These are phyloP conservation scores for Lemur catta DNA, from an alignment of 2,797 vertebrate species.

Conservation along the genomic window DNA sequence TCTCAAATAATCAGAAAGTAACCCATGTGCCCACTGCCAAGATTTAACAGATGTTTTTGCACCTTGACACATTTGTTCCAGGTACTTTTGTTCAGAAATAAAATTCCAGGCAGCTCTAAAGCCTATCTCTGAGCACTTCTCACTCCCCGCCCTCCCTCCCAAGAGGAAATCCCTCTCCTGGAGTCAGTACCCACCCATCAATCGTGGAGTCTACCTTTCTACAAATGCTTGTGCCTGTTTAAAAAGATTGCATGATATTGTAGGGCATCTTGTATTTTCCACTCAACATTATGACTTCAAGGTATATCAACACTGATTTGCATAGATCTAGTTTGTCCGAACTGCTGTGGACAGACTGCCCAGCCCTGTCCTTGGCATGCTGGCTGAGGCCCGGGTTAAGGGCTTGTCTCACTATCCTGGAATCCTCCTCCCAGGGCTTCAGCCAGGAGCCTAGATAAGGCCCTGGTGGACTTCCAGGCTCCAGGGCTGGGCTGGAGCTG, in stretches of 20 bases:
- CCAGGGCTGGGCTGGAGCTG: background rate
- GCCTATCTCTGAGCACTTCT: background rate
- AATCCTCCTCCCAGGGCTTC: background rate
- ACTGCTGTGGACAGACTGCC: background rate
- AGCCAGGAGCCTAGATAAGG: background rate
- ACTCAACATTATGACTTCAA: background rate
- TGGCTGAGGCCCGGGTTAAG: background rate
- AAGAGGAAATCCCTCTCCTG: background rate
- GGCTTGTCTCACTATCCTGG: background rate
- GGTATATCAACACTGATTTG: background rate
- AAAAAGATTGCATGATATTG: too few relatives aligned
- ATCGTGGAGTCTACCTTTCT: background rate
- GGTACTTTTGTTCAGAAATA: background rate
- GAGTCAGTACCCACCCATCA: background rate
- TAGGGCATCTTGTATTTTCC: background rate
- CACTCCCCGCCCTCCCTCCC: accelerated
- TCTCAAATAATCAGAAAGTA: background rate
- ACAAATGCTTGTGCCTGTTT: background rate
- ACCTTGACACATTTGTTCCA: background rate
- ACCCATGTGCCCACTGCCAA: background rate
- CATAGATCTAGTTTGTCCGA: background rate
- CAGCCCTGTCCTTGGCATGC: background rate
- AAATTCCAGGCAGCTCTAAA: background rate
- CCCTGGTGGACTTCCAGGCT: background rate
- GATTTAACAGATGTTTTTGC: background rate